Conservation (phyloP, 2,888 invertebrate genomes). For the Molanna angustata region DNA sequence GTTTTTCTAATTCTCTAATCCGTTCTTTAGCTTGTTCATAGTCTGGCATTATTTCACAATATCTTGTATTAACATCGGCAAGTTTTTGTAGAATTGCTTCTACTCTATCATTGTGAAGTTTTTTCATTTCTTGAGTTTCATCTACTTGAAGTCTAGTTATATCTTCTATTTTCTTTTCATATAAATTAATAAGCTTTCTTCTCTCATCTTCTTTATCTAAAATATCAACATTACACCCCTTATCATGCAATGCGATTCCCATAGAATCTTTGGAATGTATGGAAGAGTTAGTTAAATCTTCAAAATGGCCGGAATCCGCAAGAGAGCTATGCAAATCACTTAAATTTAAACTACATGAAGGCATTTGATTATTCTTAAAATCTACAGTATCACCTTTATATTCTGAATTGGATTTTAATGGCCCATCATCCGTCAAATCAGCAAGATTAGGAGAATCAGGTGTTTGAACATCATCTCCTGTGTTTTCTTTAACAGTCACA, state of each 20-base stretch:
- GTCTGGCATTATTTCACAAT: conserved; percentile 73
- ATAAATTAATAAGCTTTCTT: conserved; percentile 64
- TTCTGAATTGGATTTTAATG: conserved; percentile 45
- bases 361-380: conserved; percentile 40
- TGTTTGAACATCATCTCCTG: conserved; percentile 53
- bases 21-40: conserved; percentile 71
- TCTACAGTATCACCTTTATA: conserved; percentile 40
- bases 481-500: conserved; percentile 70
- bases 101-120: conserved; percentile 76
- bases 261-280: conserved; percentile 75
- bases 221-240: conserved; percentile 52
- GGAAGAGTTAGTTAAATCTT: conserved; percentile 74
- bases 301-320: conserved; percentile 84
- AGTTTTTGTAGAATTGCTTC: conserved; percentile 70
- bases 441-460: conserved; percentile 50
- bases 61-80: conserved; percentile 72
- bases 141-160: conserved; percentile 58
- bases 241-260: conserved; percentile 55
- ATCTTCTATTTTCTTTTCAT: conserved; percentile 74
- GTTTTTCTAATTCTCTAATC: conserved; percentile 67
- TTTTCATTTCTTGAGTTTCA: conserved; percentile 73
- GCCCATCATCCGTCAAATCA: conserved; percentile 49
- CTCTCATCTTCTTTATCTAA: conserved; percentile 63
- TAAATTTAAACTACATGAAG: conserved; percentile 45
- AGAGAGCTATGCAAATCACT: conserved; percentile 72